These are phyloP conservation scores for Pardosa pseudoannulata DNA, from an alignment of 2,888 invertebrate genomes.

Conservation along the genomic window DNA sequence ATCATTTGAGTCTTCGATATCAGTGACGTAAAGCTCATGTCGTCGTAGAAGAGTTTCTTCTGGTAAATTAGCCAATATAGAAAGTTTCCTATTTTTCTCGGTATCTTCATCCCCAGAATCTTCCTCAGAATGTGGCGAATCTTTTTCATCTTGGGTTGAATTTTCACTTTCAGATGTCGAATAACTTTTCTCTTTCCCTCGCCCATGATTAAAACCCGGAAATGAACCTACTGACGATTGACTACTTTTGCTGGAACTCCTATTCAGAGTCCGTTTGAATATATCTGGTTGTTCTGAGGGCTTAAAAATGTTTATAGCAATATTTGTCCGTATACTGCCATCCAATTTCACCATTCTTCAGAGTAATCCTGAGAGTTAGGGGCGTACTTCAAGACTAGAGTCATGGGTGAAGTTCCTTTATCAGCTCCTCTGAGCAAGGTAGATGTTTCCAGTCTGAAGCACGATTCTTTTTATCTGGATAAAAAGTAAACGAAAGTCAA, in stretches of 20 bases:
- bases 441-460: neutral
- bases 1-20: slow-evolving; percentile 73
- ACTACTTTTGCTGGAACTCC: slow-evolving; percentile 21
- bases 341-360: slow-evolving; percentile 29
- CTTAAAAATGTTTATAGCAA: slow-evolving; percentile 52
- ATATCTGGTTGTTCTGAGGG: slow-evolving; percentile 25
- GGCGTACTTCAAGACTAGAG: neutral
- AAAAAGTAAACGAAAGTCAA: neutral
- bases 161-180: neutral
- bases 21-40: slow-evolving; percentile 73
- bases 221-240: slow-evolving; percentile 11
- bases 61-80: slow-evolving; percentile 5
- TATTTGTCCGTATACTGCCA: neutral
- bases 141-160: neutral
- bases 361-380: neutral
- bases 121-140: slow-evolving; percentile 14
- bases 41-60: slow-evolving; percentile 61
- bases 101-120: slow-evolving; percentile 25
- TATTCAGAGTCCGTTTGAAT: neutral
- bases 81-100: neutral
- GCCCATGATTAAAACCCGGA: neutral
- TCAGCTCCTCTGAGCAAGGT: neutral
- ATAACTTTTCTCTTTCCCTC: neutral
- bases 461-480: neutral
- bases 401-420: neutral